phyloP scores from a whole-genome alignment of 2,797 vertebrate species.

The Hypotaenidia okinawae region DNA sequence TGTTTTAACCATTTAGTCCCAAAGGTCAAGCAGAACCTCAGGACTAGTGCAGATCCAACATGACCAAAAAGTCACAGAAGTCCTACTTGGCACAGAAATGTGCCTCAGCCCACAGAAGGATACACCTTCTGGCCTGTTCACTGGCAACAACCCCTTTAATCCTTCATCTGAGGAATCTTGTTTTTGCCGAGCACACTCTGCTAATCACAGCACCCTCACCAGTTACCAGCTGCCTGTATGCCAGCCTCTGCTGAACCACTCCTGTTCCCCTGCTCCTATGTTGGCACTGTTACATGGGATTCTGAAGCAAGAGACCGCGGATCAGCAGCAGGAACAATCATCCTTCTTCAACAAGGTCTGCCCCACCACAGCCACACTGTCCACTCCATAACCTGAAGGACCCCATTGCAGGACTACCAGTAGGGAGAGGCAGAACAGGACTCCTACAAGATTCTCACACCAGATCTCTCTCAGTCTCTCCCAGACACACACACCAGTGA shows the following conservation, averaged over 20 bases:
- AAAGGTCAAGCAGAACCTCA: not conserved
- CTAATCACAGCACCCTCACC: not conserved
- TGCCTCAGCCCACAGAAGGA: not conserved
- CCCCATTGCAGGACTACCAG: not conserved
- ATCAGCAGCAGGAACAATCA: not conserved
- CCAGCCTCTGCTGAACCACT: not conserved
- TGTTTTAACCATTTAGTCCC: not conserved
- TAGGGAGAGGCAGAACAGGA: not conserved
- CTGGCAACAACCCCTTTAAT: not conserved
- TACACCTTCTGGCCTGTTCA: not conserved
- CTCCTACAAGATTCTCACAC: not conserved
- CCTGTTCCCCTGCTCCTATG: not conserved
- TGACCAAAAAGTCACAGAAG: not conserved
- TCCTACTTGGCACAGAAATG: not conserved
- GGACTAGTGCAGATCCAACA: not conserved
- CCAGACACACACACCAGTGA: fast-evolving
- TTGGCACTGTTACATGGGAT: not conserved
- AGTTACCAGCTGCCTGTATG: not conserved
- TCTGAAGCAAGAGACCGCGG: not conserved
- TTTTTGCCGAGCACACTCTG: not conserved
- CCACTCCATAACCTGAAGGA: not conserved
- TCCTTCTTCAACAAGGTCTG: not conserved
- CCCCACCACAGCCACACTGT: not conserved
- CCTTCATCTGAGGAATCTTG: not conserved
- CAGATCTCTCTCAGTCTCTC: fast-evolving